Percentiles rank a stretch among this genome's conserved stretches.
Conservation (phyloP, 2,888 invertebrate species). For the Chaetogeoica ovagalla region DNA sequence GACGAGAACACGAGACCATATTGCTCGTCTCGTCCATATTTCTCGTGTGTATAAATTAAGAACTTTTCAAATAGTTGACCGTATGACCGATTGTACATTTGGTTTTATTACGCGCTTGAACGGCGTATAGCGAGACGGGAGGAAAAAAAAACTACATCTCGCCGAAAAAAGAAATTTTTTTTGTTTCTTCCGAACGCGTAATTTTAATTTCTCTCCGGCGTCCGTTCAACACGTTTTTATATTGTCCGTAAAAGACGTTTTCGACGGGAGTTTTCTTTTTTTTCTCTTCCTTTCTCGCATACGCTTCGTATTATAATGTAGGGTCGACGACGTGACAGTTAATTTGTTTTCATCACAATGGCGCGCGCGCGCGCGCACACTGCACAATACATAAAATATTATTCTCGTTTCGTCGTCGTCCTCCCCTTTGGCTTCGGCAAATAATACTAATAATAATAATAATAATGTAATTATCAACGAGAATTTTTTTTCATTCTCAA, state of each 20-base stretch:
- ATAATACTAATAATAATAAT: too few relatives aligned
- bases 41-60: too few relatives aligned
- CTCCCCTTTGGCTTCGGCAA: too few relatives aligned
- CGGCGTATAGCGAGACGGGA: too few relatives aligned
- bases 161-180: too few relatives aligned
- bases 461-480: too few relatives aligned
- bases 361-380: background rate
- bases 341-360: slow-evolving; percentile 39
- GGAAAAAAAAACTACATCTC: too few relatives aligned
- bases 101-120: too few relatives aligned
- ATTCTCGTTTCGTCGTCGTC: too few relatives aligned
- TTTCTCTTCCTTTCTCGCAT: background rate
- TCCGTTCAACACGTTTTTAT: background rate
- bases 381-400: background rate
- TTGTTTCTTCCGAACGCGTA: background rate
- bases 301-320: background rate
- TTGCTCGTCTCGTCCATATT: background rate
- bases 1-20: background rate
- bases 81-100: background rate
- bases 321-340: slow-evolving; percentile 27
- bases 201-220: too few relatives aligned
- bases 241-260: background rate
- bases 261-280: background rate
- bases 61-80: too few relatives aligned
- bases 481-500: too few relatives aligned